Conservation (phyloP, 2,888 invertebrate genomes). For the Clostera curtula region DNA sequence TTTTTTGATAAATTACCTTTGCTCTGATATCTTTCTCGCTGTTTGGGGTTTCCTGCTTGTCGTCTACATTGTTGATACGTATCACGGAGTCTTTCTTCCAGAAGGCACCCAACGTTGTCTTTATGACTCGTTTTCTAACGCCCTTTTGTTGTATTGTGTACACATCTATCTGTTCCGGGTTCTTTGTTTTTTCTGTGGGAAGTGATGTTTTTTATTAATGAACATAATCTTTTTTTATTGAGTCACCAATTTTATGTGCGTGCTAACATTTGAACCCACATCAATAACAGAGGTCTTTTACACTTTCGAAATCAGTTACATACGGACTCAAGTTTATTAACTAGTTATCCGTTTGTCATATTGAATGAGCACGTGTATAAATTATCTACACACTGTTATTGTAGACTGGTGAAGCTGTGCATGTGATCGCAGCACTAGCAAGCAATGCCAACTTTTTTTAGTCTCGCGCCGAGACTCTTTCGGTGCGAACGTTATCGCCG, state of each 20-base stretch:
- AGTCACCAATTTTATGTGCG: conserved; percentile 15
- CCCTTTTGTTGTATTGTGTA: conserved; percentile 77
- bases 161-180: conserved; percentile 81
- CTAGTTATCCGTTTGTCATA: conserved; percentile 27
- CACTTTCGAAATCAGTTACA: no score
- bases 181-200: conserved; percentile 81
- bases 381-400: conserved; percentile 55
- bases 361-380: conserved; percentile 30
- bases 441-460: conserved; percentile 43
- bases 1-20: conserved; percentile 66
- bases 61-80: conserved; percentile 83
- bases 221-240: conserved; percentile 12
- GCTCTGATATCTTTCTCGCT: conserved; percentile 79
- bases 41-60: conserved; percentile 80
- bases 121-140: conserved; percentile 76
- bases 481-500: conserved; percentile 34
- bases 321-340: conserved; percentile 30
- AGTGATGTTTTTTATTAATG: conserved; percentile 16
- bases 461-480: conserved; percentile 34
- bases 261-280: conserved; percentile 13
- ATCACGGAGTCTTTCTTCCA: conserved; percentile 81
- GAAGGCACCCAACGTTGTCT: conserved; percentile 77
- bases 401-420: conserved; percentile 33
- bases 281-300: conserved; percentile 25
- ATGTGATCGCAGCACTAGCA: conserved; percentile 37